phyloP scores from a whole-genome alignment of 64 coral and sea anemone species.

The Actinia tenebrosa region DNA sequence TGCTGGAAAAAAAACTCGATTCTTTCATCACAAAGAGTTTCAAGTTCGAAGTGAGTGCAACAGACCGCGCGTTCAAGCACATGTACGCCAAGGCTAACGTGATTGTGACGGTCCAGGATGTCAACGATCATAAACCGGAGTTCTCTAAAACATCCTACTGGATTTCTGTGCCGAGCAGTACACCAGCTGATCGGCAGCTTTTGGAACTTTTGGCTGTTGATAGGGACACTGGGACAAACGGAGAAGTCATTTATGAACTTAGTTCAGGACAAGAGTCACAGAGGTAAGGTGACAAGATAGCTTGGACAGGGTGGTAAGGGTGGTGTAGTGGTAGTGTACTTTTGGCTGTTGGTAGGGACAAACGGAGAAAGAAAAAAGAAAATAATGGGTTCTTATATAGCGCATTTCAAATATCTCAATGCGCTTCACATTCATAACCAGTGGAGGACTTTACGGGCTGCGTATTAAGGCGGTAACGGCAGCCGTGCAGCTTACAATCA shows the following conservation, averaged over 20 bases:
- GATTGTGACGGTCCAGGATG: conserved; percentile 38
- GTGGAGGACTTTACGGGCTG: too few relatives aligned
- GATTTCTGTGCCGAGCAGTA: conserved; percentile 57
- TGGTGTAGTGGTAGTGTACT: too few relatives aligned
- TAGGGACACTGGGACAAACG: conserved; percentile 47
- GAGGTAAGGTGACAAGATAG: conserved; percentile 16
- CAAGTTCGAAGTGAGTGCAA: conserved; percentile 76
- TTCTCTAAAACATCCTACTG: conserved; percentile 60
- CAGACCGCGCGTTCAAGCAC: conserved; percentile 53
- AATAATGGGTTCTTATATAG: too few relatives aligned
- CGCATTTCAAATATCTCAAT: too few relatives aligned
- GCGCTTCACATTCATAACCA: too few relatives aligned
- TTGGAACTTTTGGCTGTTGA: conserved; percentile 46
- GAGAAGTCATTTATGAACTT: conserved; percentile 46
- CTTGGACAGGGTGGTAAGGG: neutral
- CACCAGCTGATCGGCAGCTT: conserved; percentile 20
- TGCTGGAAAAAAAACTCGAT: conserved; percentile 17
- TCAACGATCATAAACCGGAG: conserved; percentile 46
- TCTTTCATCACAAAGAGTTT: conserved; percentile 9
- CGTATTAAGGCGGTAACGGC: too few relatives aligned
- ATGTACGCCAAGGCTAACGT: conserved; percentile 74
- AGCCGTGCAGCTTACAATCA: too few relatives aligned
- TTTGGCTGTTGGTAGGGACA: too few relatives aligned
- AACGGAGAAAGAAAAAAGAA: too few relatives aligned
- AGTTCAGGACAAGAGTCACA: conserved; percentile 13